Evolutionary conservation across 2,888 invertebrate species (phyloP).

Genomic region (Mantis religiosa): DNA sequence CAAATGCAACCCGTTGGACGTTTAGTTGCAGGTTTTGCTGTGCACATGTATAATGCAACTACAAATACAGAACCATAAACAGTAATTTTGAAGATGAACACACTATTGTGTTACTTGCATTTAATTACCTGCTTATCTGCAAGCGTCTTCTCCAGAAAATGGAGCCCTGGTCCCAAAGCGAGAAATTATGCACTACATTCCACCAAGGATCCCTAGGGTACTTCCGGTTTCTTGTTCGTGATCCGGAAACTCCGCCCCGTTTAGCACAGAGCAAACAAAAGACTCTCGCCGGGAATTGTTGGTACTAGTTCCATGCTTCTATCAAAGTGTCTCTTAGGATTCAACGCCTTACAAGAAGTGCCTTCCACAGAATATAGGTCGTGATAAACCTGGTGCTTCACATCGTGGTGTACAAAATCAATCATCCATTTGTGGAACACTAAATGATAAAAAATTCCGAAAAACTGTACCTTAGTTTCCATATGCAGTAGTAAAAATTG

Average conservation of each 20-base stretch:
- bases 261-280: neutral
- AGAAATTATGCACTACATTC: neutral
- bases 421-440: too few species aligned
- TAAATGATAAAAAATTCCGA: too few species aligned
- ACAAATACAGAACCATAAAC: too few species aligned
- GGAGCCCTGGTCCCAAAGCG: neutral
- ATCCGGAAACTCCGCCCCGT: neutral
- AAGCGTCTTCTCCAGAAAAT: neutral
- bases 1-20: too few species aligned
- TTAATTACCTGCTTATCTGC: neutral
- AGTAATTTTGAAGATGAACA: too few species aligned
- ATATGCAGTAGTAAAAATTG: too few species aligned
- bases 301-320: neutral
- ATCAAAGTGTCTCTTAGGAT: neutral
- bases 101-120: neutral
- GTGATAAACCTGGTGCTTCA: neutral
- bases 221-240: neutral
- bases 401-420: neutral
- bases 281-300: neutral
- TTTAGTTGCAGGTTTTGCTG: too few species aligned
- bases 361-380: neutral
- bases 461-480: too few species aligned
- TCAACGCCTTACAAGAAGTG: neutral
- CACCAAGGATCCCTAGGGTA: neutral
- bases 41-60: too few species aligned